Base-by-base conservation (phyloP, 2,113 vertebrate species). In the Macroglossus sobrinus region DNA sequence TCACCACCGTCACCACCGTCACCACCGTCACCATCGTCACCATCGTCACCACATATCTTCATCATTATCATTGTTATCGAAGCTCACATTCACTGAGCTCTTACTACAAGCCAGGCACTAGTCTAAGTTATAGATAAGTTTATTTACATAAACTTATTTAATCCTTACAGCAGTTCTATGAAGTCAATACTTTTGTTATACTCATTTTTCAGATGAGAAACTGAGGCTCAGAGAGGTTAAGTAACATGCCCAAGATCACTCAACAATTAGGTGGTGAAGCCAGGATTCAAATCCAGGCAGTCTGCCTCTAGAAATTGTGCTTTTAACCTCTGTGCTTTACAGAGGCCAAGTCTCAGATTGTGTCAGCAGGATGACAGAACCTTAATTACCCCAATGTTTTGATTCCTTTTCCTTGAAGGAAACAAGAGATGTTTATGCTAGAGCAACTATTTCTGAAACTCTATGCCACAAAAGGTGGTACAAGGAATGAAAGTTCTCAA, bases 381-480 rank as follows among this genome's bases (percentile, higher is more conserved):
- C 24, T 0, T 21, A 66, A 85, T 47, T 6, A 4, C 7, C 14
- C 45, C 19, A 53, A 7, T 11, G 28, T 80, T 90, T 81, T 57
- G 78, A 50, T 35, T 88, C 12, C 0, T 82, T 80, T 85, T 53
- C 30, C 78, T 94, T 89, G 10, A 78, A 89, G 69, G 53, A 47
- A 84, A 71, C 3, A 3, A 79, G 35, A 84, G 45, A 18, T 15
- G 59, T 64, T 85, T 53, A 45, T 16, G n/a, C n/a, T 38, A 50
- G 5, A 66, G 78, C 43, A 94, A 38, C 4, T 4, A 4, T 22
- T n/a, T 78, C 43, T 64, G 81, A 74, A 93, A 76, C 40, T 30
- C 47, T 61, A 53, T 33, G 50, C 15, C 18, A 26, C n/a, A n/a
- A 28, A 43, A 16, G n/a, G n/a, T 3, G 4, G 6, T 40, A 7